Evolutionary conservation across 2,113 vertebrate genomes (phyloP).

Genomic region (Chloropsis hardwickii): DNA sequence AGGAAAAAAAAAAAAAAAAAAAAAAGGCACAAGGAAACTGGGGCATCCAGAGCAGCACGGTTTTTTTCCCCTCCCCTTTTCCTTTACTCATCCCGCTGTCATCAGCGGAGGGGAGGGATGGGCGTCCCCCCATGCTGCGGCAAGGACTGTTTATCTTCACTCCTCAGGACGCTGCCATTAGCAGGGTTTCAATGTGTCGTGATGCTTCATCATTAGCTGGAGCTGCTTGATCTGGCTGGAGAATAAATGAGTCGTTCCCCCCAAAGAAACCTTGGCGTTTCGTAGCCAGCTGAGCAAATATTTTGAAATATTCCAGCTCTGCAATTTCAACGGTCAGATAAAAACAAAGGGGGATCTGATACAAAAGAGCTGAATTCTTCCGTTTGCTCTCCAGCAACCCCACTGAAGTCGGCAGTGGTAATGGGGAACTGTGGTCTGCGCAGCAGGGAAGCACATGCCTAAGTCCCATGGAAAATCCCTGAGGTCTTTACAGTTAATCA

Average conservation of each 20-base stretch:
- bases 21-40: not conserved
- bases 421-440: not conserved
- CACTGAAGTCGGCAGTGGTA: fast-evolving
- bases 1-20: not conserved
- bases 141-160: slow-evolving; percentile 33
- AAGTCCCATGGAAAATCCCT: slow-evolving; percentile 35
- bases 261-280: not conserved
- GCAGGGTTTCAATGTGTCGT: not conserved
- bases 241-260: slow-evolving; percentile 11
- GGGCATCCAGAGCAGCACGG: not conserved
- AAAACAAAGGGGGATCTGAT: slow-evolving; percentile 46
- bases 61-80: not conserved
- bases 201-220: slow-evolving; percentile 42
- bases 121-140: slow-evolving; percentile 10
- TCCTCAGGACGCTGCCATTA: slow-evolving; percentile 48
- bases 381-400: not conserved
- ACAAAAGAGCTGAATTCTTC: slow-evolving; percentile 46
- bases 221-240: slow-evolving; percentile 46
- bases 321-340: not conserved
- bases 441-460: not conserved
- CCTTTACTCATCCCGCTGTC: slow-evolving; percentile 35
- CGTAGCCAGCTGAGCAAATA: slow-evolving; percentile 48
- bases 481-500: slow-evolving; percentile 52
- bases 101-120: slow-evolving; percentile 37
- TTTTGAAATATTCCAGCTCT: slow-evolving; percentile 50